phyloP scores from a whole-genome alignment of 2,888 invertebrate species.

The Alentia gelatinosa region DNA sequence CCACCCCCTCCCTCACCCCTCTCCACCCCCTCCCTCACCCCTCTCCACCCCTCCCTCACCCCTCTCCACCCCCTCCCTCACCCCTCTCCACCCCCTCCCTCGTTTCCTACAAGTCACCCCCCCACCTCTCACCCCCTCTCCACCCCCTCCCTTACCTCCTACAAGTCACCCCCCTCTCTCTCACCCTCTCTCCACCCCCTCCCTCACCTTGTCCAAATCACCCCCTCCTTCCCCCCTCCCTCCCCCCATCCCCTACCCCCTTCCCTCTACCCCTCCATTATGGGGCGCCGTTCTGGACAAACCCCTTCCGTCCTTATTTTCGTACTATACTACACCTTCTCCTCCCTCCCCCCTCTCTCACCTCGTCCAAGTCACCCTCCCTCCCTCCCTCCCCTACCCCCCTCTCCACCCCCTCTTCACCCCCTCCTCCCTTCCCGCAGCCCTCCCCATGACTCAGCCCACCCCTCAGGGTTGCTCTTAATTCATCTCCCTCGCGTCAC shows the following conservation, averaged over 20 bases:
- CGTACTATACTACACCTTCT: too few relatives aligned
- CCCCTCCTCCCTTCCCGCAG: not conserved
- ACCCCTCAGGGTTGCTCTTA: not conserved
- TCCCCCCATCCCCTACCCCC: not conserved
- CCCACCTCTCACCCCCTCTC: too few relatives aligned
- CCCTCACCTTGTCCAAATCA: not conserved
- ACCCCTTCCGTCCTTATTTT: too few relatives aligned
- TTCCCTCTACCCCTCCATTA: not conserved
- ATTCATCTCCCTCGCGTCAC: not conserved
- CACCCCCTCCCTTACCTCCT: too few relatives aligned
- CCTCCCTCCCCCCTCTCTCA: not conserved
- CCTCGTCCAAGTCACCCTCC: not conserved
- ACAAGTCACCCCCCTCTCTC: too few relatives aligned
- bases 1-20: too few relatives aligned
- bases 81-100: too few relatives aligned
- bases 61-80: too few relatives aligned
- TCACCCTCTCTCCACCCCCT: not conserved
- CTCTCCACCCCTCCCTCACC: too few relatives aligned
- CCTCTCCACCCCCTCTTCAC: not conserved
- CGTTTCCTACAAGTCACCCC: too few relatives aligned
- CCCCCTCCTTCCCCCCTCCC: not conserved
- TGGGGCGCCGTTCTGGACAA: too few relatives aligned
- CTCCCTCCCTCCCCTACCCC: not conserved
- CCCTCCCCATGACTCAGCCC: not conserved
- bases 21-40: too few relatives aligned